Evolutionary conservation across 2,797 vertebrate species (phyloP), one percentile per base, ranked within the genome.

Genomic region (Ambastaia sidthimunki): DNA sequence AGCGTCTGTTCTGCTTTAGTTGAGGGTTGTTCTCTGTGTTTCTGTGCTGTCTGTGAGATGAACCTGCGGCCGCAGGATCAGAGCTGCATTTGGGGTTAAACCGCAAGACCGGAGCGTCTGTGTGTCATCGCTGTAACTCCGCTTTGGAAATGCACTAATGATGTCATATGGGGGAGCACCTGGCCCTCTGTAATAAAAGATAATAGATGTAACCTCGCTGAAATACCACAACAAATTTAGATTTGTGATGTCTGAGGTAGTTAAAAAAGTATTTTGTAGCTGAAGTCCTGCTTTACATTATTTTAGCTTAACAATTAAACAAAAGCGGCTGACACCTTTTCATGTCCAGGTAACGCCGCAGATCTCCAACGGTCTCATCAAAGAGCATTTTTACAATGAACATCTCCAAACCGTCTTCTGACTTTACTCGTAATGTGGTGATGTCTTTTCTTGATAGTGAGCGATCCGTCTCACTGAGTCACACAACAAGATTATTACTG

Each of bases 291-390:
- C 3, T 37, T 6, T 3, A 6, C 34, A 37, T 37, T 6, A 37
- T 37, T 5, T 37, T 37, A 37, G 34, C 2, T 37, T 37, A 37
- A 37, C 9, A 1, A 6, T 37, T 37, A 6, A 37, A 37, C 6
- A 37, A 7, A 37, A 37, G 34, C 9, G 34, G 7, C 34, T 7
- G 0, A 44, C 16, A 97, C 97, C 96, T 96, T 92, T 92, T 74
- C 11, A 55, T 55, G 62, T 95, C 83, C 2, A 99, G 93, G 77
- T 92, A 91, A 21, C 48, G 78, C 4, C 95, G 93, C 85, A 99
- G 91, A 4, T 96, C 90, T 12, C 94, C 93, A 0, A 98, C 83
- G 0, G 96, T 98, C 74, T 97, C 96, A 0, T 91, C 91, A 16
- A 82, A 86, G 31, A 72, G 74, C 97, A 98, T 96, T 88, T 89